Evolutionary conservation across 2,113 vertebrate genomes (phyloP).

Genomic region (Ceratotherium simum): DNA sequence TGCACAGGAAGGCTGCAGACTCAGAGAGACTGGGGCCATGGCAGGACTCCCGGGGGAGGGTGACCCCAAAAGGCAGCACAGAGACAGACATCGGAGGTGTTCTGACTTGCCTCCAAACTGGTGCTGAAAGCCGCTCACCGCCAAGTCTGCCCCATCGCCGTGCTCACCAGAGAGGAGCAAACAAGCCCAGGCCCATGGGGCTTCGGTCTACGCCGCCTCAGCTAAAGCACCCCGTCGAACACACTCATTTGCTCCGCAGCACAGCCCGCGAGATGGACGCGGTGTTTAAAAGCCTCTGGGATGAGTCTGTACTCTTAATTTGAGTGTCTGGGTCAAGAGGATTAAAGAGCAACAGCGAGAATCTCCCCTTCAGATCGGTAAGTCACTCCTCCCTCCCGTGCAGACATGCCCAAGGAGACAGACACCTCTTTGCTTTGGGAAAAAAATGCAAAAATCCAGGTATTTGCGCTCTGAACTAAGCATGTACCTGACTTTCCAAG

Average conservation of each 20-base stretch:
- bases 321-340: constrained; percentile 65
- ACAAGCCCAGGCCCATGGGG: neutral
- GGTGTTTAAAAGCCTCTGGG: neutral
- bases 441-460: neutral
- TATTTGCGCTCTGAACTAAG: neutral
- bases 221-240: neutral
- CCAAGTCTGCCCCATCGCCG: neutral
- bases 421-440: neutral
- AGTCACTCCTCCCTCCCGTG: neutral
- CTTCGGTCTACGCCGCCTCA: neutral
- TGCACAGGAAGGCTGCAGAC: neutral
- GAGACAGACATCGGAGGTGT: neutral
- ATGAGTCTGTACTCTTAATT: constrained; percentile 56
- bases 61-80: neutral
- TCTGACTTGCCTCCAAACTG: neutral
- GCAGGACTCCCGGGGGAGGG: accelerated
- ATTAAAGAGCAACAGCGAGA: constrained; percentile 27
- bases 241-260: neutral
- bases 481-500: neutral
- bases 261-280: accelerated
- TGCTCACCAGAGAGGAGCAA: neutral
- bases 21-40: accelerated
- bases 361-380: neutral
- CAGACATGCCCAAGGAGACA: neutral
- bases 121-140: neutral